Evolutionary conservation across 2,113 vertebrate genomes (phyloP), one percentile per base, ranked within the genome.

Genomic region (Spea multiplicata): DNA sequence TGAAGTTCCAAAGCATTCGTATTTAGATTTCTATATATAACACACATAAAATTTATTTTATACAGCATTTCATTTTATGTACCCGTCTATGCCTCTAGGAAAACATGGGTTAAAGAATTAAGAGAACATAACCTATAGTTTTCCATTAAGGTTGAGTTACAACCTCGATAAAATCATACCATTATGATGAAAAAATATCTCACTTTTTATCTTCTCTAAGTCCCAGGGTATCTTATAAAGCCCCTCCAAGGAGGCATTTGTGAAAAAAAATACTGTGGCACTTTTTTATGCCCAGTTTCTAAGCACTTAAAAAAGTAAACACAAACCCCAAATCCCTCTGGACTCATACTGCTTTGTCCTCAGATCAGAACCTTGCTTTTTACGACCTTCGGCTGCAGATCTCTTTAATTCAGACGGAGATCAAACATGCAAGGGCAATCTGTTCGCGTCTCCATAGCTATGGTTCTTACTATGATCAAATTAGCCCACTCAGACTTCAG

Each of bases 291-390:
- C 57, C 4, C 16, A 9, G 44, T 61, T 69, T 61, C 47, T 8
- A 70, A 70, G 75, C 49, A 67, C 55, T 77, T 77, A 71, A 77
- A 69, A 62, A 16, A 70, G 66, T 77, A 77, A 77, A 77, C 76
- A 71, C 59, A 46, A 73, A 59, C 67, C 7, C 12, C 46, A 52
- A 80, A 62, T 80, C 68, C 50, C 71, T 59, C n/a, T 8, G 71
- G 77, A 66, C 44, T 67, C 52, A 10, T 49, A 65, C 61, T 55
- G 57, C 52, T 30, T 47, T 62, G 59, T 72, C 68, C 59, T 50
- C n/a, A 46, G 46, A 17, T 72, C 67, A 49, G 44, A 70, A 13
- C 75, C 45, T 70, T 53, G 8, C 8, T 77, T 55, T 57, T 79
- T 72, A 57, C 66, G 70, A 30, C 61, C 71, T 53, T 46, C 66